Evolutionary conservation across 2,113 vertebrate species (phyloP).

Genomic region (Chloebia gouldiae): DNA sequence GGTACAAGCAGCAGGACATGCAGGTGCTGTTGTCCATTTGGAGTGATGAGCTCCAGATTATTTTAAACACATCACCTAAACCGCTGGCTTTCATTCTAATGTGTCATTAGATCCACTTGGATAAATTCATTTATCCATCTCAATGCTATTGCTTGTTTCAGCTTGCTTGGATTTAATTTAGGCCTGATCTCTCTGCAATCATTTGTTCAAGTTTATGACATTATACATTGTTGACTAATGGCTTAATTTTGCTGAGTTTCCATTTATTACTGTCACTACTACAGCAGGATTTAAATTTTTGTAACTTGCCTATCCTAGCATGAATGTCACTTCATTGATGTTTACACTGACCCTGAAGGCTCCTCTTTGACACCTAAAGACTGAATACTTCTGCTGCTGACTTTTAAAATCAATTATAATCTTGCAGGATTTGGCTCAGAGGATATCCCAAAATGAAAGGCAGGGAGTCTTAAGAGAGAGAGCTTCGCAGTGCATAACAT

Average conservation of each 20-base stretch:
- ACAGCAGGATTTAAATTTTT: constrained; percentile 35
- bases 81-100: not conserved
- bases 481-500: not conserved
- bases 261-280: constrained; percentile 46
- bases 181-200: not conserved
- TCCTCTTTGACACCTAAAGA: constrained; percentile 35
- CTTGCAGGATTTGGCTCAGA: constrained; percentile 30
- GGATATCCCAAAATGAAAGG: constrained; percentile 44
- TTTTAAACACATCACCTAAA: not conserved
- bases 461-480: not conserved
- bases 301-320: constrained; percentile 21
- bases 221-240: constrained; percentile 30
- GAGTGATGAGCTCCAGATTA: not conserved
- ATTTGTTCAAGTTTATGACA: constrained; percentile 25
- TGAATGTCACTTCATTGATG: constrained; percentile 26
- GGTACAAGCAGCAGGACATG: not conserved
- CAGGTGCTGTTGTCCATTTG: not conserved
- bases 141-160: not conserved
- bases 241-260: constrained; percentile 46
- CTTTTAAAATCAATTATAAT: constrained; percentile 62
- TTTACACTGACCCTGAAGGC: constrained; percentile 36
- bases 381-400: constrained; percentile 34
- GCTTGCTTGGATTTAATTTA: constrained; percentile 23
- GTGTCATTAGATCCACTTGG: not conserved
- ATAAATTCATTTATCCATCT: not conserved